Percentiles rank a stretch among this genome's conserved stretches.
These are phyloP conservation scores for Malurus melanocephalus DNA, from an alignment of 2,113 vertebrate genomes.

Conservation along the genomic window DNA sequence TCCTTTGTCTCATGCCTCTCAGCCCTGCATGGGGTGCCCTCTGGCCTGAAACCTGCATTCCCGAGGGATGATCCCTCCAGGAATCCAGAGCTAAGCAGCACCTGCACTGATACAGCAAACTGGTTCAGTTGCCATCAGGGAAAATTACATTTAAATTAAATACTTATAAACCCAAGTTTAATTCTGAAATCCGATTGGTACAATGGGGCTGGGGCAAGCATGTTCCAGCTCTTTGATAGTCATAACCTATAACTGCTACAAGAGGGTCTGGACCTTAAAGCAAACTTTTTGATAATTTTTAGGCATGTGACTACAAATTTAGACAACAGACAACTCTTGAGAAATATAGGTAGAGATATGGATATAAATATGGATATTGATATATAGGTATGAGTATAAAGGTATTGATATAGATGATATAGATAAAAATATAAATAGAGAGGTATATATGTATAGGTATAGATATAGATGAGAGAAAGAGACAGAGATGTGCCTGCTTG, in stretches of 20 bases:
- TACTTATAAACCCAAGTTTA: neutral
- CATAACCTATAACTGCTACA: neutral
- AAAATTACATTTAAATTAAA: neutral
- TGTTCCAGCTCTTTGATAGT: neutral
- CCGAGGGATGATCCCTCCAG: neutral
- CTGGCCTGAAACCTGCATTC: neutral
- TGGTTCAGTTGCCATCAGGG: neutral
- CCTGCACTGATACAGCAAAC: neutral
- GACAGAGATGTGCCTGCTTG: neutral
- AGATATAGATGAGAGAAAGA: neutral
- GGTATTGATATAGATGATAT: neutral
- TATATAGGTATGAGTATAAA: neutral
- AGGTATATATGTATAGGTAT: neutral
- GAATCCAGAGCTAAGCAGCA: neutral
- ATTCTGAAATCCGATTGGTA: neutral
- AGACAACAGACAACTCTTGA: neutral
- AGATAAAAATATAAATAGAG: neutral
- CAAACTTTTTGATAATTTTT: neutral
- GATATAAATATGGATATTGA: neutral
- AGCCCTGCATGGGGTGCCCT: rapidly evolving
- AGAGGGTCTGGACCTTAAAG: neutral
- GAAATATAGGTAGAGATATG: neutral
- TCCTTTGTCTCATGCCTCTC: neutral
- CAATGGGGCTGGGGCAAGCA: rapidly evolving
- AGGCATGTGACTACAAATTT: neutral